Evolutionary conservation across 2,888 invertebrate species (phyloP).

Genomic region (Pasiphila rectangulata): DNA sequence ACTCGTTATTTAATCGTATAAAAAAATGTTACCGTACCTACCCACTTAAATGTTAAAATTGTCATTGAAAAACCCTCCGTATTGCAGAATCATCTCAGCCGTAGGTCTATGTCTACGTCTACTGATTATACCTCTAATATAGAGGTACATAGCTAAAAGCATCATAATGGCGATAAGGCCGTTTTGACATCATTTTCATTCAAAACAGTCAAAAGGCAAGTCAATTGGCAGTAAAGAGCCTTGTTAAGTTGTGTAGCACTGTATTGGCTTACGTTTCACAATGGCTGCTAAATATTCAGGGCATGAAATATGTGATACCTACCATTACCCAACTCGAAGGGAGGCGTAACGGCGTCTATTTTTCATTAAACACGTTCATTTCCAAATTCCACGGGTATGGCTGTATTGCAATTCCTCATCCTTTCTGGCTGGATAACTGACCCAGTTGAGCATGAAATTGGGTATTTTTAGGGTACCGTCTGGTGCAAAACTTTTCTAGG

Average conservation of each 20-base stretch:
- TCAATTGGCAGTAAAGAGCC: neutral
- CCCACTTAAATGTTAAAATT: no score
- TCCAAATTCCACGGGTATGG: conserved; percentile 3
- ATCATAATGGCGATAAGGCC: no score
- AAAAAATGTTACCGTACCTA: no score
- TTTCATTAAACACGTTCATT: conserved; percentile 29
- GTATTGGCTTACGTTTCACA: conserved; percentile 8
- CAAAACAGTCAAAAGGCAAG: no score
- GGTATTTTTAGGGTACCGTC: neutral
- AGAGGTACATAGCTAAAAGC: no score
- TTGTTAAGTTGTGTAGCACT: conserved; percentile 5
- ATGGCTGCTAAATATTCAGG: conserved; percentile 21
- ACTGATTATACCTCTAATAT: no score
- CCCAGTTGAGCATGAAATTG: neutral
- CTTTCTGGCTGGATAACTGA: neutral
- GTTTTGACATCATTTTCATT: no score
- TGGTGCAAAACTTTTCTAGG: no score
- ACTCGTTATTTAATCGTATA: no score
- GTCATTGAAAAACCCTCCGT: no score
- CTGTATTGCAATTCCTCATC: conserved; percentile 8
- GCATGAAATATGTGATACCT: conserved; percentile 23
- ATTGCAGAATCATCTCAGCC: no score
- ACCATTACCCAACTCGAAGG: neutral
- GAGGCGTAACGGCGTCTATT: conserved; percentile 23
- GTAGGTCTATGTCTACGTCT: no score